Evolutionary conservation across 2,113 vertebrate genomes (phyloP), one percentile per base, ranked within the genome.

Genomic region (Euleptes europaea): DNA sequence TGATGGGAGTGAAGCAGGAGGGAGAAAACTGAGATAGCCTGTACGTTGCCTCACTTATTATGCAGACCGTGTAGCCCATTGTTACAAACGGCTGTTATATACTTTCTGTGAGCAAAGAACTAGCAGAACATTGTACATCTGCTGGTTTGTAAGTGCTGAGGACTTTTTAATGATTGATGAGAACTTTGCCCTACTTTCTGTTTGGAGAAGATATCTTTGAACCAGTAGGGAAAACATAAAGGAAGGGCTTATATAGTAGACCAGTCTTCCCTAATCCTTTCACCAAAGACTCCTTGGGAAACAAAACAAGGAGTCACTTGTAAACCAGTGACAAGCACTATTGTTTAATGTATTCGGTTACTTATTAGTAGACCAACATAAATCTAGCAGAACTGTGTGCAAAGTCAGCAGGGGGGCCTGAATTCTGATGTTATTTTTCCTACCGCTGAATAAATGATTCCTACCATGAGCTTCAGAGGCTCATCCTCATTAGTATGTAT

Each of bases 331-430:
- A 90, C 33, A 21, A 88, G 70, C 1, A 63, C 1, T 83, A 90
- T 90, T 85, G n/a, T 93, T 93, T 96, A 96, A 91, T 93, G 91
- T 82, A 90, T 94, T 93, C 93, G 84, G 94, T 94, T 92, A 90
- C 92, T 96, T 96, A 92, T 96, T 94, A 96, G 91, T 85, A 92
- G 86, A 82, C 89, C 93, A 93, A 89, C 93, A 95, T 93, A 95
- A 96, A 95, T 96, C 95, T 91, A 93, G 80, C 91, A 93, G 91
- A 94, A 92, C 94, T 94, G 93, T 92, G 91, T 88, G 90, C 90
- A 89, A 91, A 96, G 92, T 92, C 95, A 95, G 92, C 85, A 89
- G 92, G 93, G 88, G 91, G 86, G 88, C 88, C 23, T 85, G 86
- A 92, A 90, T 89, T 90, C 90, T 92, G 88, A 85, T 90, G 89